phyloP scores from a whole-genome alignment of 2,888 invertebrate species.

The Stenchaetothrips biformis region DNA sequence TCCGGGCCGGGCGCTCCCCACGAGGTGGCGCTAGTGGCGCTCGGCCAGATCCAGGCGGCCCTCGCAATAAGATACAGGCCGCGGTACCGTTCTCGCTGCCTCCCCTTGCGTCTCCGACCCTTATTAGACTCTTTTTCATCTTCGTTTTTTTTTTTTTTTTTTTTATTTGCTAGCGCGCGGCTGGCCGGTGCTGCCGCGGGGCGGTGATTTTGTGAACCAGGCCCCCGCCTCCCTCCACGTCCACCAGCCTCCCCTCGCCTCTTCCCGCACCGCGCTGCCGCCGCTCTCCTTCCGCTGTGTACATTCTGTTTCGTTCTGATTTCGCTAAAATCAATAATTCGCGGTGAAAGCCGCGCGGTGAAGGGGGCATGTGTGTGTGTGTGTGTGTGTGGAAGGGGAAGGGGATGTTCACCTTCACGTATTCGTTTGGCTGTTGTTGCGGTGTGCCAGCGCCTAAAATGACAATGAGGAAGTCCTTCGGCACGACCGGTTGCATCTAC shows the following conservation, averaged over 20 bases:
- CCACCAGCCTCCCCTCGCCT: background rate
- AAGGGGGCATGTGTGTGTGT: too few species aligned
- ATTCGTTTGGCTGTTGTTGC: too few species aligned
- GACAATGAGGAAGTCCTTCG: too few species aligned
- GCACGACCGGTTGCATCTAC: too few species aligned
- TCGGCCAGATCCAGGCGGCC: background rate
- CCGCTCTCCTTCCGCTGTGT: background rate
- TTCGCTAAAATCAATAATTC: too few species aligned
- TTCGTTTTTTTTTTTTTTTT: background rate
- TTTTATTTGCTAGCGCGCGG: background rate
- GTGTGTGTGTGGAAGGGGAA: too few species aligned
- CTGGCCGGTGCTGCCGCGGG: slow-evolving; percentile 3
- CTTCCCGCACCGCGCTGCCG: background rate
- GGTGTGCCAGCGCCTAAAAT: too few species aligned
- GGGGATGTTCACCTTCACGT: too few species aligned
- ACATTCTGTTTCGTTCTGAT: background rate
- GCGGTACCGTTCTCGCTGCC: background rate
- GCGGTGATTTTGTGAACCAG: background rate
- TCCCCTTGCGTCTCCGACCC: background rate
- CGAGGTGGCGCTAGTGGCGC: background rate
- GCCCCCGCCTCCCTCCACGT: background rate
- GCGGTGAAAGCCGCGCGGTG: too few species aligned
- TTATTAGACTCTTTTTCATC: slow-evolving; percentile 18
- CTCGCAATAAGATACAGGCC: background rate
- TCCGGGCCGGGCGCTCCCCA: too few species aligned